Evolutionary conservation across 2,797 vertebrate species (phyloP).

Genomic region (Myotis daubentonii): DNA sequence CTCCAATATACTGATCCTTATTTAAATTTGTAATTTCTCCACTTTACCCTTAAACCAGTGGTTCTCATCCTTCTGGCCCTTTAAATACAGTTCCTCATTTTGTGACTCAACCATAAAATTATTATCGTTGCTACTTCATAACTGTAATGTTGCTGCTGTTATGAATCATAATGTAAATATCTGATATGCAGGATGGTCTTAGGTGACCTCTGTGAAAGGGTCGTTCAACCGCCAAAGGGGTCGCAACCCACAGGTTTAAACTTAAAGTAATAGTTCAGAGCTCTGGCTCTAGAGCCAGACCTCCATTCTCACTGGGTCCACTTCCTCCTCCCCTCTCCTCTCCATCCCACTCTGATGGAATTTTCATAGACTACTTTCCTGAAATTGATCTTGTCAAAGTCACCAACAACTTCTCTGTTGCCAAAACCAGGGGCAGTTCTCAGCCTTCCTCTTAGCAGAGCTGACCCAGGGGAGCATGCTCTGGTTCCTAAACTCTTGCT

Average conservation of each 20-base stretch:
- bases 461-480: background rate
- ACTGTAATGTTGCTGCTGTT: no score
- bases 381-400: background rate
- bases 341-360: background rate
- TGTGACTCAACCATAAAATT: no score
- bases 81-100: no score
- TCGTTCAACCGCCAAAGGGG: no score
- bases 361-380: background rate
- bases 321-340: background rate
- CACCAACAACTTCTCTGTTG: background rate
- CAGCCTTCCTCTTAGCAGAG: background rate
- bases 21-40: slow-evolving; percentile 6
- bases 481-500: background rate
- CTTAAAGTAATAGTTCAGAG: background rate
- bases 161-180: no score
- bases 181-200: no score
- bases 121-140: no score
- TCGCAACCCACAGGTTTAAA: background rate
- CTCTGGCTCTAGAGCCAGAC: background rate
- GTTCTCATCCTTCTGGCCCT: no score
- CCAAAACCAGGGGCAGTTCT: background rate
- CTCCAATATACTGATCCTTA: background rate
- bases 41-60: background rate
- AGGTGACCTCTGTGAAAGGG: no score
- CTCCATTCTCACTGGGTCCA: background rate